Evolutionary conservation across 1,140 invertebrate species (phyloP), one percentile per base, ranked within the genome.

Genomic region (Drosophila miranda): DNA sequence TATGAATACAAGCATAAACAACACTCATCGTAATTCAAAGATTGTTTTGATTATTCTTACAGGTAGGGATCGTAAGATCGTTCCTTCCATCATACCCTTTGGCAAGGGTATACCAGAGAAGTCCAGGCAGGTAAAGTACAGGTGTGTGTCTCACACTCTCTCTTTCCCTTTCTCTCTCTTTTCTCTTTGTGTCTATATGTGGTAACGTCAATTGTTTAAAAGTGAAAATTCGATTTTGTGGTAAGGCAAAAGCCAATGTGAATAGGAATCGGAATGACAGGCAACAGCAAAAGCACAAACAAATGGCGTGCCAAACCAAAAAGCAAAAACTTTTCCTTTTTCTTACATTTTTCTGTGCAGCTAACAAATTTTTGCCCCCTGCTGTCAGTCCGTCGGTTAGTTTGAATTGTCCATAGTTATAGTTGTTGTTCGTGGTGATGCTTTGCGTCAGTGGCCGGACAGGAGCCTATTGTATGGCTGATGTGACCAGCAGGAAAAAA

Each of bases 191-290:
- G 34, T 38, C 34, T 13, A 13, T 38, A 43, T 83, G 66, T 58
- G 75, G 72, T 66, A 61, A 80, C 87, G 71, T 73, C 82, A 89
- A 89, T 89, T 89, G 87, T 87, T 87, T 82, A 86, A 87, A 80
- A 89, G 87, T 89, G 87, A 87, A 88, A 89, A 89, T 89, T 87
- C 87, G 78, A 89, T 89, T 89, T 89, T 89, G 87, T 74, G 87
- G 87, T 55, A 80, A 70, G 54, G 70, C 58, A 77, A 69, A 82
- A 70, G 66, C 44, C 61, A 66, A 56, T 51, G 50, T 34, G 64
- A 54, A 38, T 38, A 13, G 34, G 11, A 13, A 13, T 13, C 9
- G 34, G 34, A 38, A 38, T 4, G 34, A 11, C 7, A 11, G 34
- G 9, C 34, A 11, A 11, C 34, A 52, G 45, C 34, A 46, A 60